A percentile compares a stretch with the other conserved stretches of the same genome.
Evolutionary conservation across 2,113 vertebrate genomes (phyloP).

Genomic region (Sisor rabdophorus): DNA sequence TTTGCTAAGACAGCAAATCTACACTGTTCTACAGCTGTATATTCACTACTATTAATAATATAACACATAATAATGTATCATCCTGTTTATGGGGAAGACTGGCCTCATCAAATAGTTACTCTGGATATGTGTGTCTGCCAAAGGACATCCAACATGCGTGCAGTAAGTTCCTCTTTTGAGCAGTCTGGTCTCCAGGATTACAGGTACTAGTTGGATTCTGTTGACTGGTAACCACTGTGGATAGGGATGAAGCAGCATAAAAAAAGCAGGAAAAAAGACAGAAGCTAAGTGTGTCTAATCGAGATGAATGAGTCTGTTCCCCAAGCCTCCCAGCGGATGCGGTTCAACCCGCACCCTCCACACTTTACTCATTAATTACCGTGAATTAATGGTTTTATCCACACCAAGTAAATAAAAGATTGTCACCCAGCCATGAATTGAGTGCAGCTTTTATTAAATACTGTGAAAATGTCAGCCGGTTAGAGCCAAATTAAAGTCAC

Average conservation of each 20-base stretch:
- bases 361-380: constrained; percentile 68
- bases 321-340: constrained; percentile 57
- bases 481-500: constrained; percentile 60
- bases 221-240: constrained; percentile 15
- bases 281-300: constrained; percentile 63
- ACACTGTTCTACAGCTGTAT: too few relatives aligned
- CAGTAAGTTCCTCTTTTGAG: constrained; percentile 7
- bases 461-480: constrained; percentile 65
- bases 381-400: constrained; percentile 69
- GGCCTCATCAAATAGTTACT: too few relatives aligned
- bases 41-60: too few relatives aligned
- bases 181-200: neutral
- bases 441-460: constrained; percentile 62
- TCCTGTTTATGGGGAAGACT: too few relatives aligned
- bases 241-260: constrained; percentile 36
- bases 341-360: constrained; percentile 54
- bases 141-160: constrained; percentile 8
- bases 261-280: constrained; percentile 47
- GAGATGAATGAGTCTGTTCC: constrained; percentile 61
- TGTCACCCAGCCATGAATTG: constrained; percentile 58
- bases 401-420: constrained; percentile 67
- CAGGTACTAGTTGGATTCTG: constrained; percentile 2
- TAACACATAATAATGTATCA: too few relatives aligned
- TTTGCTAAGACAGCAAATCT: too few relatives aligned
- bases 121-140: too few relatives aligned